Percentiles rank a stretch among this genome's conserved stretches.
Evolutionary conservation across 2,797 vertebrate species (phyloP).

Genomic region (Pterois miles): DNA sequence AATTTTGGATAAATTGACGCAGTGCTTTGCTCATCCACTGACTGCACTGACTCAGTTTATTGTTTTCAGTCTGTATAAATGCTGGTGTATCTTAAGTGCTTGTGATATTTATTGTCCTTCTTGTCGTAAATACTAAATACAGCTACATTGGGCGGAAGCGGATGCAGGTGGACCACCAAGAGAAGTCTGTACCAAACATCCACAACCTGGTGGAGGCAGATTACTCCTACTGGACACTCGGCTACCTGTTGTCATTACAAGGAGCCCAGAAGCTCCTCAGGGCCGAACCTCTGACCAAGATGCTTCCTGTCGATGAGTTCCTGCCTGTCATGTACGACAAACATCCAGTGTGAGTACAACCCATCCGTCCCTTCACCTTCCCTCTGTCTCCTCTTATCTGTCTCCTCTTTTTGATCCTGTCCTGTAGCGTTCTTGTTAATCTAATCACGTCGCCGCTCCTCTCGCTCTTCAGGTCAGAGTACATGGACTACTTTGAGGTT

Average conservation of each 20-base stretch:
- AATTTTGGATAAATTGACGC: neutral
- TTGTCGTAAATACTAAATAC: neutral
- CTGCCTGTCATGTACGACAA: conserved; percentile 94
- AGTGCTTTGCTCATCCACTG: neutral
- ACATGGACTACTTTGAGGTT: conserved; percentile 84
- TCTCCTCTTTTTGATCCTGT: neutral
- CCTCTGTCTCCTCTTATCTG: neutral
- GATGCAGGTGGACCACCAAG: conserved; percentile 92
- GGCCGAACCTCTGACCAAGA: conserved; percentile 85
- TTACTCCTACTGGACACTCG: conserved; percentile 95
- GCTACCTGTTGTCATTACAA: conserved; percentile 89
- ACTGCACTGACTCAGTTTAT: neutral
- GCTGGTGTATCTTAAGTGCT: neutral
- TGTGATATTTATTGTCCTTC: neutral
- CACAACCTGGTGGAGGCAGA: conserved; percentile 92
- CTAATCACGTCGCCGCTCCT: conserved; percentile 1
- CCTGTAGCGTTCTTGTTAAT: neutral
- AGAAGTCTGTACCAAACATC: conserved; percentile 87
- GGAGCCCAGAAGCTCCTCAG: conserved; percentile 90
- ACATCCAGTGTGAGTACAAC: conserved; percentile 88
- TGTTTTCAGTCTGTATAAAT: neutral
- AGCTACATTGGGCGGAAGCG: conserved; percentile 94
- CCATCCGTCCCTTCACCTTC: neutral
- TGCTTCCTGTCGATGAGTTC: conserved; percentile 93
- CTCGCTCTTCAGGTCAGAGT: conserved; percentile 73